Evolutionary conservation across 2,888 invertebrate species (phyloP).

Genomic region (Osmoderma eremita): DNA sequence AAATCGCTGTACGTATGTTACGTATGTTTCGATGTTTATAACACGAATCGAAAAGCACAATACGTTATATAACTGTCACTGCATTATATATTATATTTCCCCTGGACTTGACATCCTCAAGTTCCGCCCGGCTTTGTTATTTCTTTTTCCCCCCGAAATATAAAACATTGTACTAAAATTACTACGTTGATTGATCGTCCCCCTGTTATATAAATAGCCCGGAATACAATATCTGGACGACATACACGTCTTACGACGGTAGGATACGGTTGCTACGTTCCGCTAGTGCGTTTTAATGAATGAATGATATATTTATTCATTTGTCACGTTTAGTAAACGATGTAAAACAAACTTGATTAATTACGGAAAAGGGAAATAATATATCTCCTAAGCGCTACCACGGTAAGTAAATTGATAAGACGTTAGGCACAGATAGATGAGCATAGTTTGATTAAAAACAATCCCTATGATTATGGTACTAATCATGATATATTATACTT

Average conservation of each 20-base stretch:
- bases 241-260: slow-evolving; percentile 12
- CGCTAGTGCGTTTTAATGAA: slow-evolving; percentile 13
- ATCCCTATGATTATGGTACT: no score
- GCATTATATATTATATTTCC: slow-evolving; percentile 34
- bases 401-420: neutral
- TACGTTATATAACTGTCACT: slow-evolving; percentile 30
- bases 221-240: slow-evolving; percentile 32
- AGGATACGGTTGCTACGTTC: slow-evolving; percentile 14
- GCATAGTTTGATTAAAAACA: no score
- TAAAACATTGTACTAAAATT: slow-evolving; percentile 37
- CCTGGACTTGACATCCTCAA: slow-evolving; percentile 26
- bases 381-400: slow-evolving; percentile 5
- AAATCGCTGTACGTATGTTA: no score
- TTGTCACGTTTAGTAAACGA: slow-evolving; percentile 15
- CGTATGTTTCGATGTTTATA: slow-evolving; percentile 9
- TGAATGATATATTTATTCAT: slow-evolving; percentile 32
- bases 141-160: slow-evolving; percentile 20
- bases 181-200: slow-evolving; percentile 32
- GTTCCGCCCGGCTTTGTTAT: slow-evolving; percentile 19
- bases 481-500: no score
- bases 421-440: neutral
- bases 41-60: slow-evolving; percentile 23
- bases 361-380: neutral
- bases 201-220: slow-evolving; percentile 32
- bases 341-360: slow-evolving; percentile 28